A percentile compares a stretch with the other conserved stretches of the same genome.
These are phyloP conservation scores for Plagiodera versicolora DNA, from an alignment of 2,888 invertebrate genomes.

Conservation along the genomic window DNA sequence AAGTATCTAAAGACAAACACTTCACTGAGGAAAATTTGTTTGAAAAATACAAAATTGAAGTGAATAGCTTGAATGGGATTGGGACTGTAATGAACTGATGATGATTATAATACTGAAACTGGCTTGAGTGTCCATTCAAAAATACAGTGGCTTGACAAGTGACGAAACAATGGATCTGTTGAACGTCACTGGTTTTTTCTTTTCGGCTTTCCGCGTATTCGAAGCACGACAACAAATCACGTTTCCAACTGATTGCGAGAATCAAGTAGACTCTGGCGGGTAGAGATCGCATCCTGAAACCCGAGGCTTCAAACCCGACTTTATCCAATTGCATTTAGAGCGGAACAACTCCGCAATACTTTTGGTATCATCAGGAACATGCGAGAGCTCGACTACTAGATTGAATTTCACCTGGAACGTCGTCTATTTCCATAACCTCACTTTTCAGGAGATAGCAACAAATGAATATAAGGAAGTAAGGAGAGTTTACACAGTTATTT, in stretches of 20 bases:
- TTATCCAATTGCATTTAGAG: slow-evolving; percentile 35
- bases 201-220: slow-evolving; percentile 36
- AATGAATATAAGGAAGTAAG: not conserved
- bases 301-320: slow-evolving; percentile 31
- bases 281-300: slow-evolving; percentile 32
- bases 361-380: slow-evolving; percentile 30
- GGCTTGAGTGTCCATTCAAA: too few relatives aligned
- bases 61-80: too few relatives aligned
- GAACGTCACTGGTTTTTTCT: slow-evolving; percentile 20
- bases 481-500: too few relatives aligned
- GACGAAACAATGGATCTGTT: not conserved
- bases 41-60: too few relatives aligned
- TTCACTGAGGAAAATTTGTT: too few relatives aligned
- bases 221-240: slow-evolving; percentile 46
- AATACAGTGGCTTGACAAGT: too few relatives aligned
- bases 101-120: too few relatives aligned
- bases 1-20: too few relatives aligned
- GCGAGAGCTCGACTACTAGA: slow-evolving; percentile 16
- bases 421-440: not conserved
- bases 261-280: slow-evolving; percentile 41
- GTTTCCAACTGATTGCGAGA: slow-evolving; percentile 49
- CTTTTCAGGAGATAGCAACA: not conserved
- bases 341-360: slow-evolving; percentile 35
- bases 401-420: slow-evolving; percentile 14
- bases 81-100: too few relatives aligned